Conservation (phyloP, 2,888 invertebrate species). For the Clepsis dumicolana region DNA sequence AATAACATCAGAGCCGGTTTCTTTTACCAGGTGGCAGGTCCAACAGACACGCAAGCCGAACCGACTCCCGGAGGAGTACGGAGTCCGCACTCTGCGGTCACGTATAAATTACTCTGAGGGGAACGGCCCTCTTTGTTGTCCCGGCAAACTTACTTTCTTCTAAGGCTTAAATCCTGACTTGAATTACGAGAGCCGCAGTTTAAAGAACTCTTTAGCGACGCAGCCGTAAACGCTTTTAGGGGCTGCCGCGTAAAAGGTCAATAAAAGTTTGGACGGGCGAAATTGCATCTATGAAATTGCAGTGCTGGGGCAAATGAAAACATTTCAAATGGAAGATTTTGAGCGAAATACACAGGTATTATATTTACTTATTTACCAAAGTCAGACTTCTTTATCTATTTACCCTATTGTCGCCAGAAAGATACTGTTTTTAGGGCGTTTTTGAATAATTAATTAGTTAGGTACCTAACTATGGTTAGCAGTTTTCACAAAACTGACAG, state of each 20-base stretch:
- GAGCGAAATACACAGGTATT: not conserved
- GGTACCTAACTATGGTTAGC: too few species aligned
- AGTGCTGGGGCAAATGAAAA: not conserved
- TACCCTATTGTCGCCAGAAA: too few species aligned
- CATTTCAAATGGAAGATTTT: not conserved
- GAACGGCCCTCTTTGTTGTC: constrained; percentile 78
- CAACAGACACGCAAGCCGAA: constrained; percentile 66
- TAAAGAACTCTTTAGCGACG: constrained; percentile 69
- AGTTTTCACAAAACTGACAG: too few species aligned
- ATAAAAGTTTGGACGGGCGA: constrained; percentile 53
- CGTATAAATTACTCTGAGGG: constrained; percentile 82
- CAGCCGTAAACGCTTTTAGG: constrained; percentile 50
- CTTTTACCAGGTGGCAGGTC: constrained; percentile 56
- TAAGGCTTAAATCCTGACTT: constrained; percentile 80
- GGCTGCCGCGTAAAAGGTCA: constrained; percentile 51
- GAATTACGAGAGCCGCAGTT: constrained; percentile 74
- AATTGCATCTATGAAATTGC: constrained; percentile 31
- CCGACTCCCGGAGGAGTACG: constrained; percentile 62
- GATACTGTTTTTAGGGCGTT: too few species aligned
- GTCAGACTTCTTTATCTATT: too few species aligned
- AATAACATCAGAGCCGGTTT: constrained; percentile 64
- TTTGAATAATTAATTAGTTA: too few species aligned
- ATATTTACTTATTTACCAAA: not conserved
- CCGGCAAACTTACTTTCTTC: constrained; percentile 79
- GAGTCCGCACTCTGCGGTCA: constrained; percentile 71